phyloP scores from a whole-genome alignment of 2,113 vertebrate genomes.

The Microcebus ravelobensis region DNA sequence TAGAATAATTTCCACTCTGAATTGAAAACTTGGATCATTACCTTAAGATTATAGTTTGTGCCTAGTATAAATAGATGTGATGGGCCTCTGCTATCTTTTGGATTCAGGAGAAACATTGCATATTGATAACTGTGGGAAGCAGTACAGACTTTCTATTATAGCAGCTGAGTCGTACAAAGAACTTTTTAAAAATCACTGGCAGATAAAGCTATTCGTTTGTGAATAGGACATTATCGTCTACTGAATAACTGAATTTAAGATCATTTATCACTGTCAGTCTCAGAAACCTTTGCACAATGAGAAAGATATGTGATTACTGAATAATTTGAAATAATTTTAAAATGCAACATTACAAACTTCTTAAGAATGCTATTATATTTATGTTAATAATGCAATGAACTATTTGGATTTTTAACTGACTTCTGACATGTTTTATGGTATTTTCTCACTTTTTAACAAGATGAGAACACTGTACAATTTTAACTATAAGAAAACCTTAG shows the following conservation, averaged over 20 bases:
- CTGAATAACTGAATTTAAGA: slow-evolving; percentile 76
- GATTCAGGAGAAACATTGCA: slow-evolving; percentile 57
- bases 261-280: slow-evolving; percentile 81
- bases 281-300: slow-evolving; percentile 55
- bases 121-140: background rate
- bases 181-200: slow-evolving; percentile 52
- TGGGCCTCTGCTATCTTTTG: background rate
- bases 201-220: slow-evolving; percentile 80
- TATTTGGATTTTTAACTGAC: slow-evolving; percentile 42
- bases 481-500: background rate
- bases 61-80: slow-evolving; percentile 62
- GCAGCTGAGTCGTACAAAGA: slow-evolving; percentile 66
- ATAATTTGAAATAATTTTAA: slow-evolving; percentile 78
- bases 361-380: slow-evolving; percentile 62
- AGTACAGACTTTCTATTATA: slow-evolving; percentile 56
- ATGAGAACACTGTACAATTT: background rate
- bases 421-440: slow-evolving; percentile 55
- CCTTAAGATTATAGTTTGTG: slow-evolving; percentile 50
- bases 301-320: slow-evolving; percentile 75
- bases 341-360: slow-evolving; percentile 58
- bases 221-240: slow-evolving; percentile 77
- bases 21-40: slow-evolving; percentile 55
- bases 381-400: slow-evolving; percentile 44
- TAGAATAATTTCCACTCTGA: slow-evolving; percentile 56
- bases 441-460: slow-evolving; percentile 23